Evolutionary conservation across 2,888 invertebrate genomes (phyloP).

Genomic region (Argyresthia goedartella): DNA sequence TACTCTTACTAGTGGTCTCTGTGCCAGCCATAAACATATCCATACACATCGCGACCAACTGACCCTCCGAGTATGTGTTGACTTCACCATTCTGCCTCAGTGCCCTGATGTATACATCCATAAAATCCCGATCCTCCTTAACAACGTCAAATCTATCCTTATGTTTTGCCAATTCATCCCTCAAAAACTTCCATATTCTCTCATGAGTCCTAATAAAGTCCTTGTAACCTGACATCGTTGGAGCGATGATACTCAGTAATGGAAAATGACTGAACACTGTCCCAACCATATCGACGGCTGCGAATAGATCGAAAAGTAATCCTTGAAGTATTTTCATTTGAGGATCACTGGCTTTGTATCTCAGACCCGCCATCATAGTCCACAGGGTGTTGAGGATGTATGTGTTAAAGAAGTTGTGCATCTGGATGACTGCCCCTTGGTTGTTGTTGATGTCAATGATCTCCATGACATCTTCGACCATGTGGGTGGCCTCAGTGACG

Average conservation of each 20-base stretch:
- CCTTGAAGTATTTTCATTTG: constrained; percentile 77
- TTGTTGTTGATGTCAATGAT: constrained; percentile 33
- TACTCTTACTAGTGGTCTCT: constrained; percentile 85
- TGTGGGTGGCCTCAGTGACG: constrained; percentile 76
- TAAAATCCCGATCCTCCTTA: constrained; percentile 79
- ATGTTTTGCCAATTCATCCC: constrained; percentile 79
- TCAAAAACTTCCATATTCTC: constrained; percentile 79
- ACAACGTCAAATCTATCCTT: constrained; percentile 72
- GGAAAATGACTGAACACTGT: constrained; percentile 86
- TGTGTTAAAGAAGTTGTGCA: constrained; percentile 82
- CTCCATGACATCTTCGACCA: constrained; percentile 68
- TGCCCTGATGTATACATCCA: constrained; percentile 84
- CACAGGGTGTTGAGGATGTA: constrained; percentile 85
- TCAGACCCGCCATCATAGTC: constrained; percentile 85
- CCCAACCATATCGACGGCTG: constrained; percentile 85
- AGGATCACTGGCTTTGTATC: constrained; percentile 78
- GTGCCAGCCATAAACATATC: constrained; percentile 91
- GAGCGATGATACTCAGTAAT: constrained; percentile 77
- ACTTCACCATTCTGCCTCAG: constrained; percentile 71
- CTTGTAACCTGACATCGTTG: constrained; percentile 82
- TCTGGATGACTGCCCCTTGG: constrained; percentile 67
- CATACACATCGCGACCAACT: constrained; percentile 83
- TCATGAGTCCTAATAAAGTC: constrained; percentile 79
- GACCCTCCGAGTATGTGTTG: constrained; percentile 76
- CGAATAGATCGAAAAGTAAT: constrained; percentile 78